Evolutionary conservation across 2,797 vertebrate genomes (phyloP), one percentile per base, ranked within the genome.

Genomic region (Manis javanica): DNA sequence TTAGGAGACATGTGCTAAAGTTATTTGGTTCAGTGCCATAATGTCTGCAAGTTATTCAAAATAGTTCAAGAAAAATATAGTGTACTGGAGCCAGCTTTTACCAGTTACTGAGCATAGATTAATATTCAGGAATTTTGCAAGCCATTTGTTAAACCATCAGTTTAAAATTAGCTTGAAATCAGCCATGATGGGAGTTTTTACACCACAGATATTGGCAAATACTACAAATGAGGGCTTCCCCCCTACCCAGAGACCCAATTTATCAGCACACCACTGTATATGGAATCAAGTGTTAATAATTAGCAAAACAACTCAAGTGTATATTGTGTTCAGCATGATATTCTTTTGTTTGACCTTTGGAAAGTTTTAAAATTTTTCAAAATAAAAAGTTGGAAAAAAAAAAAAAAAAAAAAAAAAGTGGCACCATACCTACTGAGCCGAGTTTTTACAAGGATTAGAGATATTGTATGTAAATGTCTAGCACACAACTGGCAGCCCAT

Each of bases 31-130:
- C n/a, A n/a, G n/a, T n/a, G n/a, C n/a, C n/a, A n/a, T n/a, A n/a
- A 14, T 82, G 82, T 81, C 75, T 93, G 39, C 53, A 95, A 77
- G 37, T 81, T 88, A 72, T 94, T 96, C 95, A 57, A 93, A 75
- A 64, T 61, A 93, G 34, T 91, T 94, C 68, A 88, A 57, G 42
- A 95, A 95, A 86, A 93, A 81, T 42, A 42, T 1, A 4, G 11
- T 72, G 4, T 31, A 7, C 10, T 13, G 8, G 16, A 82, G 39
- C 55, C 2, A 4, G 46, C 26, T 87, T 61, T 68, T 64, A 61
- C 46, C 42, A 93, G 34, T 31, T 90, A 66, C 51, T 61, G 39
- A n/a, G 26, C 94, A 42, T 57, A 93, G 69, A 88, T 81, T 90
- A 89, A 66, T 59, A 90, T 39, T 87, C 75, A 68, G 69, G 61